Base-by-base conservation (phyloP, 2,888 invertebrate genomes). In the Arge pagana region DNA sequence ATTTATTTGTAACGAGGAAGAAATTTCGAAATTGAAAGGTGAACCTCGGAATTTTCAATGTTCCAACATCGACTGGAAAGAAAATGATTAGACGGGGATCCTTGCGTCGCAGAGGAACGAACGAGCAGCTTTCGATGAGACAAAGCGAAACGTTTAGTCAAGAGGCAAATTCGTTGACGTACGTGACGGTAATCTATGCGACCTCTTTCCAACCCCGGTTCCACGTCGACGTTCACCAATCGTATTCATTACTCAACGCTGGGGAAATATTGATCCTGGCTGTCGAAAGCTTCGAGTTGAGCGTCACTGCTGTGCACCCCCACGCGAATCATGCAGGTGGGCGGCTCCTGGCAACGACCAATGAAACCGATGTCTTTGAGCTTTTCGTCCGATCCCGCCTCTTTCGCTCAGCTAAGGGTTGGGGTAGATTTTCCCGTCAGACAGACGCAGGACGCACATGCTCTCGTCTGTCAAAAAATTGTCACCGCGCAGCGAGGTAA, bases 271-370 rank as follows among this genome's bases (percentile, higher is more conserved):
- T 45, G 45, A 45, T 45, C 45, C 45, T n/a, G n/a, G 33, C 23
- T 8, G 13, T 45, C n/a, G 10, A 10, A 33, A 45, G 4, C 11
- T 21, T 23, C 3, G 8, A 19, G 16, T 45, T 57, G 61, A 58
- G 60, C 43, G 55, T 53, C 59, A 18, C 60, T 56, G 61, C 37
- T 50, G 43, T 56, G 15, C 55, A 50, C 48, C 48, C 56, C 61
- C 65, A 62, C 62, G 61, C 58, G 60, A 54, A 54, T 54, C 56
- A 54, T 51, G 45, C 2, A 51, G 51, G 39, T 45, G 61, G 64
- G 65, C 63, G 64, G 54, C 36, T n/a, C 10, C 43, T 35, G 8
- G n/a, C 35, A 43, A 37, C 31, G 49, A 37, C 65, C 62, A 65
- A 65, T 63, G 42, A 36, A 35, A 11, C 40, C 10, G 41, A 42